Evolutionary conservation across 2,797 vertebrate species (phyloP).

Genomic region (Galaxias olidus): DNA sequence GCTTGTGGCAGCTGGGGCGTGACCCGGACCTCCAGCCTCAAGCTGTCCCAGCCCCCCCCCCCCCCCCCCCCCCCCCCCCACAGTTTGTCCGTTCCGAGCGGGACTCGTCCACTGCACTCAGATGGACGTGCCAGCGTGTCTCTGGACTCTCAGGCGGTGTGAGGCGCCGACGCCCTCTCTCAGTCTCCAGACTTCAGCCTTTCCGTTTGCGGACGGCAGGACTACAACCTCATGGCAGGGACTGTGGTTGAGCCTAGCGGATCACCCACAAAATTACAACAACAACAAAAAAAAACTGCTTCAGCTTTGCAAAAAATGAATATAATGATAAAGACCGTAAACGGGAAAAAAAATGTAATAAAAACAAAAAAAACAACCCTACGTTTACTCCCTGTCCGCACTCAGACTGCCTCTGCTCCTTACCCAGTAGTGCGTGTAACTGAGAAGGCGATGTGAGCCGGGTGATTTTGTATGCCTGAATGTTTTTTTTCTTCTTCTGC

Average conservation of each 20-base stretch:
- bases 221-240: constrained; percentile 51
- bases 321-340: constrained; percentile 24
- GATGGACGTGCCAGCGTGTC: constrained; percentile 38
- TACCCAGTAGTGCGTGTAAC: constrained; percentile 51
- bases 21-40: constrained; percentile 33
- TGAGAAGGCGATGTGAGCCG: constrained; percentile 63
- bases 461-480: constrained; percentile 74
- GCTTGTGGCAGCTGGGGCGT: constrained; percentile 35
- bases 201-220: neutral
- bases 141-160: constrained; percentile 28
- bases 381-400: constrained; percentile 41
- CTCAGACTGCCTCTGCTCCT: constrained; percentile 71
- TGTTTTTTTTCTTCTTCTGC: constrained; percentile 63
- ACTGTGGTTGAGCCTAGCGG: constrained; percentile 60
- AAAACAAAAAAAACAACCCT: constrained; percentile 11
- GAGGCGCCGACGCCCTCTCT: neutral
- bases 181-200: neutral
- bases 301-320: constrained; percentile 75
- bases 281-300: constrained; percentile 73
- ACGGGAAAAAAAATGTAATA: constrained; percentile 41
- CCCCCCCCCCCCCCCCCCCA: constrained; percentile 29
- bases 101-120: constrained; percentile 31
- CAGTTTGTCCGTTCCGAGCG: constrained; percentile 43
- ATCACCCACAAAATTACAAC: constrained; percentile 64
- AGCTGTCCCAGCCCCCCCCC: constrained; percentile 33